Percentiles rank a stretch among this genome's conserved stretches.
These are phyloP conservation scores for Syndactyla subalaris DNA, from an alignment of 2,797 vertebrate genomes.

Conservation along the genomic window DNA sequence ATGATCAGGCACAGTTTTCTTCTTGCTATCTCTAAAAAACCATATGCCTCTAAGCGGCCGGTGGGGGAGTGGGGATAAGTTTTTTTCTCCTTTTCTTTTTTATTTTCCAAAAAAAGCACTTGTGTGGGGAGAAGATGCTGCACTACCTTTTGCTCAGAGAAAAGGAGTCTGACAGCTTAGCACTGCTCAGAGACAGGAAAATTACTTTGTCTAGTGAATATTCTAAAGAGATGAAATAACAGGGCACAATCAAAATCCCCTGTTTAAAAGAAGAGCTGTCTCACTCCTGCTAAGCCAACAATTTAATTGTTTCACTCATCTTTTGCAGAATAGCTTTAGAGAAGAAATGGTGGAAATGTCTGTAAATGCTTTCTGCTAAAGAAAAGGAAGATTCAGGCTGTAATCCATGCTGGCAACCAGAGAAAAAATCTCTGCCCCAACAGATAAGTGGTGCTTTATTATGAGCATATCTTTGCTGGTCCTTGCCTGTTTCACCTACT, in stretches of 20 bases:
- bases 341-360: not conserved
- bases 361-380: not conserved
- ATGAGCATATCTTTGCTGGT: not conserved
- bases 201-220: slow-evolving; percentile 57
- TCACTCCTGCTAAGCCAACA: not conserved
- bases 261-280: not conserved
- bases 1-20: not conserved
- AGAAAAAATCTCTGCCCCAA: not conserved
- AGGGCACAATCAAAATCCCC: not conserved
- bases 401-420: not conserved
- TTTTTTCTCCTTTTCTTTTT: not conserved
- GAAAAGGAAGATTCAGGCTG: not conserved
- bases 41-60: not conserved
- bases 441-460: not conserved
- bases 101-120: not conserved
- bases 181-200: slow-evolving; percentile 39
- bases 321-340: not conserved
- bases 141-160: not conserved
- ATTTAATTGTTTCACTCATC: not conserved
- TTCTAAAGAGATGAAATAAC: slow-evolving; percentile 57
- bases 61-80: not conserved
- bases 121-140: not conserved
- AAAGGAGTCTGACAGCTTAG: slow-evolving; percentile 36
- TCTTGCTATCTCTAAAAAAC: not conserved
- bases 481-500: not conserved